Evolutionary conservation across 1,140 invertebrate genomes (phyloP), one percentile per base, ranked within the genome.

Genomic region (Chironomus striatipennis): DNA sequence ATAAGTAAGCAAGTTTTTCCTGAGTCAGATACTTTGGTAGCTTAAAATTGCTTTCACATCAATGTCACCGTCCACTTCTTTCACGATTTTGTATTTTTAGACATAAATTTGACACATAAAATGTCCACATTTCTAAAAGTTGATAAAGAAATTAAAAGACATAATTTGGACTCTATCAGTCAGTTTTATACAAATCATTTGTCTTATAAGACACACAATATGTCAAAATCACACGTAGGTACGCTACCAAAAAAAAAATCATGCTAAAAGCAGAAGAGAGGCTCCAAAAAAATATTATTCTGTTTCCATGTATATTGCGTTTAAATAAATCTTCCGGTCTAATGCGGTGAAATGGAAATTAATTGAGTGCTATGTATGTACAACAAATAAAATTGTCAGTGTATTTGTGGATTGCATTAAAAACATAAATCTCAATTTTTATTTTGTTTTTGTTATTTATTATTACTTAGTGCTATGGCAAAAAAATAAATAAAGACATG

Each of bases 291-390:
- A 18, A n/a, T 47, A 47, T 47, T 57, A 57, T 57, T 57, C n/a
- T 57, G 8, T 34, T 34, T 34, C 24, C 24, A 34, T 34, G 24
- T 34, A 12, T n/a, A 57, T 57, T 57, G 47, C n/a, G 47, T 57
- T 57, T 70, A 70, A 70, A 21, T 70, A 70, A 70, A 70, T 70
- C 65, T 70, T 70, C 65, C 65, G 65, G 65, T 70, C 65, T 70
- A 21, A 70, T 70, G 65, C 65, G 65, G 65, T 70, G 65, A 70
- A 70, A 70, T 70, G 65, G 65, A 70, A 70, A 70, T 70, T 70
- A 70, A 70, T 70, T 70, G 65, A 70, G 17, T 70, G 65, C 18
- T 70, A 18, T 70, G 17, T 70, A 18, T 70, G 17, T 70, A 20
- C 18, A n/a, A 18, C 17, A 12, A 21, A 21, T 7, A 15, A 20